Evolutionary conservation across 2,888 invertebrate species (phyloP), one percentile per base, ranked within the genome.

Genomic region (Camptogramma bilineatum): DNA sequence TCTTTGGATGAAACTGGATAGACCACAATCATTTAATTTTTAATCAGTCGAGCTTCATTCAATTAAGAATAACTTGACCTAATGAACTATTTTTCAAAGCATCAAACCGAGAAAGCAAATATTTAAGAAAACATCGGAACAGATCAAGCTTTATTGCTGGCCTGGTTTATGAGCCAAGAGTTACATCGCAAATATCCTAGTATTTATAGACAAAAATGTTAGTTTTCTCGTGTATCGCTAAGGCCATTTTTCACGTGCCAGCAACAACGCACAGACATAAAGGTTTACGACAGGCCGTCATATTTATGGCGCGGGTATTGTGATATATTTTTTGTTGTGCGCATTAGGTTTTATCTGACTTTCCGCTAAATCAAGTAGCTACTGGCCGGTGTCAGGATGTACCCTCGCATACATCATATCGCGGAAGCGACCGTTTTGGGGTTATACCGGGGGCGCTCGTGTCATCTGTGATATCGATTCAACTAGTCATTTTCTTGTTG

Each of bases 341-440:
- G 87, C 91, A 91, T 93, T 92, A 92, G 90, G 91, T 92, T 93
- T 93, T 93, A 93, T 93, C 93, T 93, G 86, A 86, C 87, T 93
- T 93, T 93, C 93, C 93, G 93, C 91, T 93, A 93, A 92, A 93
- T 93, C 92, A 93, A 93, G 93, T 93, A 92, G 88, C 91, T 88
- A 92, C 92, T 92, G 93, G 92, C 92, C 92, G 91, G 86, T 90
- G 91, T 88, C 91, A 90, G 92, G 91, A 91, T 88, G 86, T 88
- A 87, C 90, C 91, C 90, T 85, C 90, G 87, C 89, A 86, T 93
- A 91, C 84, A 89, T 92, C 92, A 92, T 88, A 79, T 79, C 74
- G 81, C 89, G 90, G 91, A 91, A 88, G 87, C 85, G 82, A 83
- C 77, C 86, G 76, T 87, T 91, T 90, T 91, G 91, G 92, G 91